phyloP scores from a whole-genome alignment of 2,113 vertebrate genomes.

The Trichomycterus rosablanca region DNA sequence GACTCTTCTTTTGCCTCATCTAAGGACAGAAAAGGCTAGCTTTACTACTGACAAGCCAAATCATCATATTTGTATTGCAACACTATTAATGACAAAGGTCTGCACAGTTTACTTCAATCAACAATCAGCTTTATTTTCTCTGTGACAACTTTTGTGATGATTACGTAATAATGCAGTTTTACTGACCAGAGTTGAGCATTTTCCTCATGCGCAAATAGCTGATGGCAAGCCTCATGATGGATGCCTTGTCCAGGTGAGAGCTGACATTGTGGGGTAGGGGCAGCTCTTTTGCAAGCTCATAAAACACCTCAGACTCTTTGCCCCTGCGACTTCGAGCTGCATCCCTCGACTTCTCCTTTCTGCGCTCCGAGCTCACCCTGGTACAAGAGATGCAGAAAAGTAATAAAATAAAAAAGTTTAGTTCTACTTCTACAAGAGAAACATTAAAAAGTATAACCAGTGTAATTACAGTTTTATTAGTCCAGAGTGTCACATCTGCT shows the following conservation, averaged over 20 bases:
- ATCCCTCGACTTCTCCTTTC: slow-evolving; percentile 95
- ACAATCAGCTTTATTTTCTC: not conserved
- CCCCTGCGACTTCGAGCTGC: slow-evolving; percentile 89
- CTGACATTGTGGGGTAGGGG: slow-evolving; percentile 92
- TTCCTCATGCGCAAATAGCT: slow-evolving; percentile 91
- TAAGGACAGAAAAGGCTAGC: slow-evolving; percentile 26
- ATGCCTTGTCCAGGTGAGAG: slow-evolving; percentile 94
- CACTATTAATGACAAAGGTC: not conserved
- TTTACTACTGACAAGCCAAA: too few species aligned
- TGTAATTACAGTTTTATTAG: too few species aligned
- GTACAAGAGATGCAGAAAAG: too few species aligned
- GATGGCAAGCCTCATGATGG: slow-evolving; percentile 93
- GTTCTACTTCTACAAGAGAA: too few species aligned
- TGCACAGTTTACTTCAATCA: not conserved
- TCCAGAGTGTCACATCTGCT: too few species aligned
- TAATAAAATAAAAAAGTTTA: too few species aligned
- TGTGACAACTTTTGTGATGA: not conserved
- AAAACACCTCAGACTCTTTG: slow-evolving; percentile 96
- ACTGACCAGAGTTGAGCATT: slow-evolving; percentile 37
- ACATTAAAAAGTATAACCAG: too few species aligned
- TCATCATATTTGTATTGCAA: too few species aligned
- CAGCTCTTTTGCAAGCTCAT: slow-evolving; percentile 90
- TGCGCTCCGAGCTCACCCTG: slow-evolving; percentile 51
- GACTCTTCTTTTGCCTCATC: slow-evolving; percentile 72
- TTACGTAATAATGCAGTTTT: not conserved